A percentile compares a stretch with the other conserved stretches of the same genome.
Conservation (phyloP, 2,888 invertebrate species). For the Acanthoscelides obtectus region DNA sequence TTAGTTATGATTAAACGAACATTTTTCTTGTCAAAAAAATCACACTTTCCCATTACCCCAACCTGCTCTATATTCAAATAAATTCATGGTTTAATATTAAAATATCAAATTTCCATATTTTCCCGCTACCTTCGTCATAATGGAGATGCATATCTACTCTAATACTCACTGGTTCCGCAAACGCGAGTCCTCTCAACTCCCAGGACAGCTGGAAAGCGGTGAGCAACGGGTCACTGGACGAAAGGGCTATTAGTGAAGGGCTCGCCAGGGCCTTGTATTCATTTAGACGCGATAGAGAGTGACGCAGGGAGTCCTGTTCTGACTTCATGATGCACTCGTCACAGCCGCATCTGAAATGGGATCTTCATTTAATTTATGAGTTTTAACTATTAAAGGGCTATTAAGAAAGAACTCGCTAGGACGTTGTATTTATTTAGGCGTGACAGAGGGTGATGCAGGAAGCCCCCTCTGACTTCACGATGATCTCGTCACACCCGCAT, state of each 20-base stretch:
- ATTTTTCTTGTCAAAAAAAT: too few relatives aligned
- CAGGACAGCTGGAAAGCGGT: constrained; percentile 94
- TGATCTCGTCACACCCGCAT: constrained; percentile 88
- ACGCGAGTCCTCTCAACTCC: constrained; percentile 85
- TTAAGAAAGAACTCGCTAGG: constrained; percentile 87
- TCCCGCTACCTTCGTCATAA: neutral
- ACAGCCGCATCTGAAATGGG: constrained; percentile 70
- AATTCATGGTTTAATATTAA: too few relatives aligned
- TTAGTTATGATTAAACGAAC: too few relatives aligned
- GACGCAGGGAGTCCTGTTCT: constrained; percentile 69
- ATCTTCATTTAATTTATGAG: neutral
- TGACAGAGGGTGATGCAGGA: constrained; percentile 80
- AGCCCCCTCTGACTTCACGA: constrained; percentile 67
- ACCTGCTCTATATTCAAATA: too few relatives aligned
- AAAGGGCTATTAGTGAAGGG: constrained; percentile 89
- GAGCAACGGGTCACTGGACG: constrained; percentile 86
- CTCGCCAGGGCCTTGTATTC: constrained; percentile 89
- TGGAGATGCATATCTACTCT: neutral
- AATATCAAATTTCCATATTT: too few relatives aligned
- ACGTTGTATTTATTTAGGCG: constrained; percentile 91
- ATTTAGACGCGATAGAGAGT: constrained; percentile 86
- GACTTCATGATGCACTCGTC: constrained; percentile 77
- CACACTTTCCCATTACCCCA: too few relatives aligned
- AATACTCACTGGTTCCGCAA: constrained; percentile 68
- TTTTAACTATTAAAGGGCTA: too few relatives aligned